These are phyloP conservation scores for Aphelocoma californica DNA, from an alignment of 2,797 vertebrate genomes.

Conservation along the genomic window DNA sequence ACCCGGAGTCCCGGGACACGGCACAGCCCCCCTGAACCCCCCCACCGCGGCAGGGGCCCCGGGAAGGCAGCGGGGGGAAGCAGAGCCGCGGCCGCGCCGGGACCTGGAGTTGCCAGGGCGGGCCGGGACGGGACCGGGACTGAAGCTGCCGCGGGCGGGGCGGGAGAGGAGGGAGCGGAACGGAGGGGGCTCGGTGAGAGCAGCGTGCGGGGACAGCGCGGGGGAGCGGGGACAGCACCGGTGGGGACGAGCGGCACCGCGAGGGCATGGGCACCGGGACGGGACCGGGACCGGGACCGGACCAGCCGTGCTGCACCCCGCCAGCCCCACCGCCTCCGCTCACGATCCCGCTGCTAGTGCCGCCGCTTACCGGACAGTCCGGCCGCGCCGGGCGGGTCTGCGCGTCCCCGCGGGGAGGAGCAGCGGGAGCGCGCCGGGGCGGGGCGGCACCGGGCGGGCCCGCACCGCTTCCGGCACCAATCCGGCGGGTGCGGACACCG, in stretches of 20 bases:
- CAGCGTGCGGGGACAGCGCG: not conserved
- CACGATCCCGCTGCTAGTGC: not conserved
- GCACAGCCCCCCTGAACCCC: too few species aligned
- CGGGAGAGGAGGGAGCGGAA: not conserved
- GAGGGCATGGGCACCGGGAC: not conserved
- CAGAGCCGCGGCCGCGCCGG: not conserved
- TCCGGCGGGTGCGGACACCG: not conserved
- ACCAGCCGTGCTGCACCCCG: too few species aligned
- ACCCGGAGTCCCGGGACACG: not conserved
- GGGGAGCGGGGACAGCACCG: not conserved
- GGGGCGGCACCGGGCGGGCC: not conserved
- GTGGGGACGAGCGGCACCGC: not conserved
- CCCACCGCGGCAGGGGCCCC: not conserved
- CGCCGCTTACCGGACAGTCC: constrained; percentile 1
- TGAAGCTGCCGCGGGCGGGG: not conserved
- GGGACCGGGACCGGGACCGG: not conserved
- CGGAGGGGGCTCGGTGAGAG: not conserved
- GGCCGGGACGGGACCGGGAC: not conserved
- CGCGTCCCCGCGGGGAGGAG: not conserved
- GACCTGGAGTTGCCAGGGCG: not conserved
- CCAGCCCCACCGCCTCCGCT: not conserved
- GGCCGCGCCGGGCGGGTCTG: not conserved
- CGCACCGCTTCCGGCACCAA: not conserved
- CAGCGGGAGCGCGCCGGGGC: not conserved
- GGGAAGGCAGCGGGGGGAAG: not conserved